These are phyloP conservation scores for Julus scandinavius DNA, from an alignment of 2,888 invertebrate genomes.

Conservation along the genomic window DNA sequence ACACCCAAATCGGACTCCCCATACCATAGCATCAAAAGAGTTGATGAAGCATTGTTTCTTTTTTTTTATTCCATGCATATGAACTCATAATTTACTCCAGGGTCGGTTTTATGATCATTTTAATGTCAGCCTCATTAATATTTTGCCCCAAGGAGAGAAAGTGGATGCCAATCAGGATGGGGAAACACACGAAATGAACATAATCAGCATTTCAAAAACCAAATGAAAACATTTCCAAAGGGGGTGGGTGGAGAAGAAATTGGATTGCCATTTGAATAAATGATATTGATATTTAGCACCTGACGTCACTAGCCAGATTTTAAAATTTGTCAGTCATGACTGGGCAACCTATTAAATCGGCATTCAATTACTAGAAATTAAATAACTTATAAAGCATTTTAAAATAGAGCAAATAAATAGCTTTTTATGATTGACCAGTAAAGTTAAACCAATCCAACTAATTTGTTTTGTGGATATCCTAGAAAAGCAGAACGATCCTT, in stretches of 20 bases:
- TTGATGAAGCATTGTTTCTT: conserved; percentile 42
- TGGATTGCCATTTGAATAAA: neutral
- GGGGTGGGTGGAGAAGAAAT: neutral
- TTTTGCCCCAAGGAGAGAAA: conserved; percentile 4
- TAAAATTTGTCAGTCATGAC: neutral
- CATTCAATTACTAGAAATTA: neutral
- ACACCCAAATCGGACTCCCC: conserved; percentile 39
- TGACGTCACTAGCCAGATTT: neutral
- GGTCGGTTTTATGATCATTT: conserved; percentile 25
- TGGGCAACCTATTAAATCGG: neutral
- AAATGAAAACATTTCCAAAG: neutral
- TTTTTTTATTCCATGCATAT: neutral
- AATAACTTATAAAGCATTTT: no score
- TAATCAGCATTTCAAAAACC: neutral
- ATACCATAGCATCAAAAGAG: neutral
- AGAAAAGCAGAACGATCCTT: neutral
- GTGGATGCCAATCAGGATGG: conserved; percentile 23
- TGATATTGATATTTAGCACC: neutral
- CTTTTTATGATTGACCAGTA: no score
- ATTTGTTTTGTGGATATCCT: no score
- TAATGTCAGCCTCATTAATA: conserved; percentile 42
- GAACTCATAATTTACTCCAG: conserved; percentile 35
- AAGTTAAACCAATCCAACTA: no score
- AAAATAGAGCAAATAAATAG: no score
- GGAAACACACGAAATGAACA: neutral